Conservation (phyloP, 1,140 invertebrate species). For the Macrotrachela quadricornifera region DNA sequence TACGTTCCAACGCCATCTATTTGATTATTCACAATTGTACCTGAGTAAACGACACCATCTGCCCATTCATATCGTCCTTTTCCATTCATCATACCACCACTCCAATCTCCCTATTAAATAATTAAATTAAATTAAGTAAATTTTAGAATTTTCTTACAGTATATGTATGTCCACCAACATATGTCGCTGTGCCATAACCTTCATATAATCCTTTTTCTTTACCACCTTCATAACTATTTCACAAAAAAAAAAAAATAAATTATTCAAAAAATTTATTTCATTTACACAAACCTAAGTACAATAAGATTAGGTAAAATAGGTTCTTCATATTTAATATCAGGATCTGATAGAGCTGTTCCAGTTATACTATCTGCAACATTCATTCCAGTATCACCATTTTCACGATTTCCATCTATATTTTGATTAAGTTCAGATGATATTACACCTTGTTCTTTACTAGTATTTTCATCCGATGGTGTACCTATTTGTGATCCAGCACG, state of each 20-base stretch:
- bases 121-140: background rate
- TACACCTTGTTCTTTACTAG: too few relatives aligned
- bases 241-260: background rate
- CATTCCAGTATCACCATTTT: too few relatives aligned
- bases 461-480: too few relatives aligned
- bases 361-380: too few relatives aligned
- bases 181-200: slow-evolving; percentile 20
- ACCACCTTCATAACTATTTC: slow-evolving; percentile 24
- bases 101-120: slow-evolving; percentile 19
- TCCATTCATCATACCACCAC: slow-evolving; percentile 28
- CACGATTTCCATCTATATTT: too few relatives aligned
- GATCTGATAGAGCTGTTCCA: too few relatives aligned
- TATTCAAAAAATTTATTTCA: background rate
- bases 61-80: slow-evolving; percentile 23
- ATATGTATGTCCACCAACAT: slow-evolving; percentile 22
- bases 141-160: slow-evolving; percentile 13
- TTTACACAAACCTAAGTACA: slow-evolving; percentile 16
- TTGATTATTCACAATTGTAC: slow-evolving; percentile 23
- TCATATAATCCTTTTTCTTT: slow-evolving; percentile 24
- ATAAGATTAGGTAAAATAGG: slow-evolving; percentile 22
- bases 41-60: slow-evolving; percentile 25
- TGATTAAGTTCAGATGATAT: too few relatives aligned
- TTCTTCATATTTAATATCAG: slow-evolving; percentile 18
- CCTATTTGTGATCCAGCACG: too few relatives aligned
- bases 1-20: slow-evolving; percentile 27